These are phyloP conservation scores for Escarpia spicata DNA, from an alignment of 2,888 invertebrate genomes.

Conservation along the genomic window DNA sequence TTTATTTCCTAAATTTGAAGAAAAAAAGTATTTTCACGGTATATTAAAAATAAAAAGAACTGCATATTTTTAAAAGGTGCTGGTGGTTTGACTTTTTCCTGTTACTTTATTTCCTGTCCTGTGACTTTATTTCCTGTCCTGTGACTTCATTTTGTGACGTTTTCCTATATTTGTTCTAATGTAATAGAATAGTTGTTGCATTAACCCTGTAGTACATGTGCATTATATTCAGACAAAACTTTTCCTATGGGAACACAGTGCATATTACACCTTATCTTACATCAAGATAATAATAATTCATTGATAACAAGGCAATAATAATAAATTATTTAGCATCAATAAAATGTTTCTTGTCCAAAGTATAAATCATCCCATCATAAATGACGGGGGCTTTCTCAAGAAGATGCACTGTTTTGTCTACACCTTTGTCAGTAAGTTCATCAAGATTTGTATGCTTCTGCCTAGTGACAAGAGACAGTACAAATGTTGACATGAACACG, in stretches of 20 bases:
- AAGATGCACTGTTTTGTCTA: background rate
- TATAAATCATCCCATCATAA: background rate
- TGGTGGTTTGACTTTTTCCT: too few relatives aligned
- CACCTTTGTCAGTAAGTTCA: background rate
- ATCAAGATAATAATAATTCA: background rate
- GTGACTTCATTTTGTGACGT: too few relatives aligned
- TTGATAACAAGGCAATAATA: background rate
- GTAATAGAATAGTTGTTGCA: too few relatives aligned
- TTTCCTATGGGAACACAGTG: background rate
- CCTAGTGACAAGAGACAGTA: background rate
- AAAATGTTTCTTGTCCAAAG: background rate
- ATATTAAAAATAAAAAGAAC: too few relatives aligned
- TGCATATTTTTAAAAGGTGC: too few relatives aligned
- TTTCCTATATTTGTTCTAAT: too few relatives aligned
- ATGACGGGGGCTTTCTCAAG: background rate
- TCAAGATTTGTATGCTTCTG: background rate
- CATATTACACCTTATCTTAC: background rate
- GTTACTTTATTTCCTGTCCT: too few relatives aligned
- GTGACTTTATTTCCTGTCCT: too few relatives aligned
- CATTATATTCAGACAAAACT: background rate
- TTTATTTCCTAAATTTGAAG: too few relatives aligned
- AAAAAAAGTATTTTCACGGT: too few relatives aligned
- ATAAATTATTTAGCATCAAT: background rate
- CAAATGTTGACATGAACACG: background rate
- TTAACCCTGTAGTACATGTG: too few relatives aligned